These are phyloP conservation scores for Cydia strobilella DNA, from an alignment of 1,140 invertebrate species.

Conservation along the genomic window DNA sequence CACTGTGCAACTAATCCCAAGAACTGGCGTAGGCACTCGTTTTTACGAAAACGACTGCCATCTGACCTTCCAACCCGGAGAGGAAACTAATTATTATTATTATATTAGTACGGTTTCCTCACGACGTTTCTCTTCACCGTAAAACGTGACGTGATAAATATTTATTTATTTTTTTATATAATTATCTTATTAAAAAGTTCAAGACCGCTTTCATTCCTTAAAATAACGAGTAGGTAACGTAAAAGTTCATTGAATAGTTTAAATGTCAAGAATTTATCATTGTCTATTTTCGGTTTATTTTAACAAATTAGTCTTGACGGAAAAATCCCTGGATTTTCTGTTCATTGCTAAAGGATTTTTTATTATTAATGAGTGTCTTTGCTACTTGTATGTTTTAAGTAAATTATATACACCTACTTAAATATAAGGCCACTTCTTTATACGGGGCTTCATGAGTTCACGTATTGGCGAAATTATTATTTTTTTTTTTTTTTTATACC, in stretches of 20 bases:
- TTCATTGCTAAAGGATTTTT: neutral
- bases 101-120: too few relatives aligned
- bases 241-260: slow-evolving; percentile 2
- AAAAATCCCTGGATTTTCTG: neutral
- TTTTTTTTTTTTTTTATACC: too few relatives aligned
- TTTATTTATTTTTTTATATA: neutral
- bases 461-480: too few relatives aligned
- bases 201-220: neutral
- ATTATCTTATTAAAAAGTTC: neutral
- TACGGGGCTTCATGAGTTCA: too few relatives aligned
- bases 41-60: too few relatives aligned
- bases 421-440: neutral
- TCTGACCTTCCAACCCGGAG: too few relatives aligned
- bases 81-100: too few relatives aligned
- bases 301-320: neutral
- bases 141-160: neutral
- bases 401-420: neutral
- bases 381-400: neutral
- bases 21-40: too few relatives aligned
- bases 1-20: too few relatives aligned
- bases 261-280: neutral
- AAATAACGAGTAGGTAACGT: neutral
- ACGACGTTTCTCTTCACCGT: too few relatives aligned
- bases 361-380: neutral
- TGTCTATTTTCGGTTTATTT: slow-evolving; percentile 1